phyloP scores from a whole-genome alignment of 2,888 invertebrate species.

The Drosophila bunnanda region DNA sequence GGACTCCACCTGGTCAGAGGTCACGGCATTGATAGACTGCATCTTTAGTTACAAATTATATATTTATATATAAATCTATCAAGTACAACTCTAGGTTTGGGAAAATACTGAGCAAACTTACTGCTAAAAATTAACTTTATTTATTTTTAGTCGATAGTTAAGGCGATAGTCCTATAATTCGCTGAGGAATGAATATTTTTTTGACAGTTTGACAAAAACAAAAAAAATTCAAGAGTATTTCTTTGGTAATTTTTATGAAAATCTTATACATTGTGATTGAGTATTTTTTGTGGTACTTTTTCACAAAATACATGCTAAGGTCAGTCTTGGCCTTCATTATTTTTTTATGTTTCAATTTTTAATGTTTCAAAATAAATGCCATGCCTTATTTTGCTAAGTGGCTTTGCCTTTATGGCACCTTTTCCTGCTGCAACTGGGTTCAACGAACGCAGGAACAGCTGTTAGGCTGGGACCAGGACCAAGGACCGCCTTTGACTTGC shows the following conservation, averaged over 20 bases:
- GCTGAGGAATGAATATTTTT: not conserved
- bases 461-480: conserved; percentile 43
- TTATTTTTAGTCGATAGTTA: not conserved
- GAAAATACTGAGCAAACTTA: not conserved
- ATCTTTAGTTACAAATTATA: not conserved
- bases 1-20: too few species aligned
- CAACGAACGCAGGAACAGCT: conserved; percentile 71
- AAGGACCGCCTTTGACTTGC: conserved; percentile 31
- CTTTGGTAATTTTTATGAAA: not conserved
- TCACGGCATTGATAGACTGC: not conserved
- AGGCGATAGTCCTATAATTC: not conserved
- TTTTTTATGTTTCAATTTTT: not conserved
- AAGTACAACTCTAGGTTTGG: not conserved
- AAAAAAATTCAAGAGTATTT: not conserved
- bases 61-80: too few species aligned
- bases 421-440: conserved; percentile 45
- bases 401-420: conserved; percentile 15
- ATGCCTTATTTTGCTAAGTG: conserved; percentile 5
- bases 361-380: too few species aligned
- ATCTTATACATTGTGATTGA: not conserved
- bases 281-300: not conserved
- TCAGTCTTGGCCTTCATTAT: not conserved
- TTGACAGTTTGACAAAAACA: too few species aligned
- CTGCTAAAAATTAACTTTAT: not conserved
- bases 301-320: not conserved